These are phyloP conservation scores for Campylorhamphus procurvoides DNA, from an alignment of 2,113 vertebrate genomes.

Conservation along the genomic window DNA sequence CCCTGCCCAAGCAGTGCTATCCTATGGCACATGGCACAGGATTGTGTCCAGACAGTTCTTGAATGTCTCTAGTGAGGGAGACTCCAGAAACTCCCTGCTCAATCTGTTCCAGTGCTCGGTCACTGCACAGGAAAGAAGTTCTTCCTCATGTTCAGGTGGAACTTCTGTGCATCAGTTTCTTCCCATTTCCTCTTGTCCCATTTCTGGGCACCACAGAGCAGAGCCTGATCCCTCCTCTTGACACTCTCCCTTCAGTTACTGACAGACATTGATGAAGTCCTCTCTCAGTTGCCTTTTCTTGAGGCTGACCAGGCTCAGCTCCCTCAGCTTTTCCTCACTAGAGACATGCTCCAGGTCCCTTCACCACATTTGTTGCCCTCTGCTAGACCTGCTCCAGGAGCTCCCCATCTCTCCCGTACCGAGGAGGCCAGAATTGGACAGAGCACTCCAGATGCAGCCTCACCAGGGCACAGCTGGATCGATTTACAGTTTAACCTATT, in stretches of 20 bases:
- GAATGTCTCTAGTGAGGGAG: not conserved
- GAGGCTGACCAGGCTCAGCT: not conserved
- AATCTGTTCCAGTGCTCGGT: not conserved
- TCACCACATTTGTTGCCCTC: not conserved
- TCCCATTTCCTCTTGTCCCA: not conserved
- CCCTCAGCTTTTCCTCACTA: not conserved
- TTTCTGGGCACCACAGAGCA: not conserved
- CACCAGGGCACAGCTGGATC: not conserved
- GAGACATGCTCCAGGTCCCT: not conserved
- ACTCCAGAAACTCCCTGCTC: not conserved
- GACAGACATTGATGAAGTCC: rapidly evolving
- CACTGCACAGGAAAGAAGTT: not conserved
- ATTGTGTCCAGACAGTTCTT: not conserved
- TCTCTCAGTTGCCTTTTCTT: not conserved
- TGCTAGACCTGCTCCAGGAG: not conserved
- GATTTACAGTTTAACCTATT: not conserved
- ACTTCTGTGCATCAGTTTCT: not conserved
- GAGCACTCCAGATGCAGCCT: not conserved
- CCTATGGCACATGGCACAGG: not conserved
- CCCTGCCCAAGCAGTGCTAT: not conserved
- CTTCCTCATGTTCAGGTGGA: rapidly evolving
- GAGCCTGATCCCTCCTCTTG: not conserved
- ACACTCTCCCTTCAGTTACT: not conserved
- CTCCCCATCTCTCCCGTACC: not conserved
- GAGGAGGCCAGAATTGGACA: not conserved